Evolutionary conservation across 2,888 invertebrate species (phyloP).

Genomic region (Caenorhabditis angaria): DNA sequence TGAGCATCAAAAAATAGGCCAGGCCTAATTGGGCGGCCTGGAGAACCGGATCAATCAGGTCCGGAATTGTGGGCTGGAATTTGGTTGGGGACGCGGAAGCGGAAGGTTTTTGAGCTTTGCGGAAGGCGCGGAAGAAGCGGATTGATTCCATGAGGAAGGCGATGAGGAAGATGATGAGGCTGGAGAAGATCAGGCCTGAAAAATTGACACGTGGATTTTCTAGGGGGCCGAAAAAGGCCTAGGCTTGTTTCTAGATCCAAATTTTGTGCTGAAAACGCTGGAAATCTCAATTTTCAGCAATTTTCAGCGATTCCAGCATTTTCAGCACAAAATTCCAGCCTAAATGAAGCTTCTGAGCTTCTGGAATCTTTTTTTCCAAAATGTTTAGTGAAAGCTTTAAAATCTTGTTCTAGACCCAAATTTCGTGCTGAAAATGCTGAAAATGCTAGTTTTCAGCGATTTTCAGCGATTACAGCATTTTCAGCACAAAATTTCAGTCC

Average conservation of each 20-base stretch:
- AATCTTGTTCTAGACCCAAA: background rate
- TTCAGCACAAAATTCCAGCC: too few species aligned
- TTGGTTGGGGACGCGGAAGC: conserved; percentile 10
- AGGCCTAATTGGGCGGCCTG: conserved; percentile 59
- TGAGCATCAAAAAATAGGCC: conserved; percentile 67
- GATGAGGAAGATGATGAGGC: conserved; percentile 55
- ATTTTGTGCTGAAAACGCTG: background rate
- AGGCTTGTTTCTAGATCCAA: background rate
- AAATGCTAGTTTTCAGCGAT: too few species aligned
- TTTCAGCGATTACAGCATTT: too few species aligned
- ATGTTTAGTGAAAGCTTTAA: background rate
- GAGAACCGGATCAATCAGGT: conserved; percentile 56
- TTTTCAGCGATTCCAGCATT: too few species aligned
- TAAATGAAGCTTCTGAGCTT: too few species aligned
- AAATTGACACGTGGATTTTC: background rate
- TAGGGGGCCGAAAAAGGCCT: background rate
- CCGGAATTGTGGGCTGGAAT: conserved; percentile 35
- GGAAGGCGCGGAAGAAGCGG: conserved; percentile 60
- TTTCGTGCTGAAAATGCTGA: too few species aligned
- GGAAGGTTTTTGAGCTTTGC: conserved; percentile 28
- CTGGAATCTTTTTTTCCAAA: background rate
- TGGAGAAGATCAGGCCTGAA: conserved; percentile 63
- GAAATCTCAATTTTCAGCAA: too few species aligned
- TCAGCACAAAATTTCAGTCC: too few species aligned
- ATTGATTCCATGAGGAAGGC: conserved; percentile 63